phyloP scores from a whole-genome alignment of 2,113 vertebrate species.

The Takifugu bimaculatus region DNA sequence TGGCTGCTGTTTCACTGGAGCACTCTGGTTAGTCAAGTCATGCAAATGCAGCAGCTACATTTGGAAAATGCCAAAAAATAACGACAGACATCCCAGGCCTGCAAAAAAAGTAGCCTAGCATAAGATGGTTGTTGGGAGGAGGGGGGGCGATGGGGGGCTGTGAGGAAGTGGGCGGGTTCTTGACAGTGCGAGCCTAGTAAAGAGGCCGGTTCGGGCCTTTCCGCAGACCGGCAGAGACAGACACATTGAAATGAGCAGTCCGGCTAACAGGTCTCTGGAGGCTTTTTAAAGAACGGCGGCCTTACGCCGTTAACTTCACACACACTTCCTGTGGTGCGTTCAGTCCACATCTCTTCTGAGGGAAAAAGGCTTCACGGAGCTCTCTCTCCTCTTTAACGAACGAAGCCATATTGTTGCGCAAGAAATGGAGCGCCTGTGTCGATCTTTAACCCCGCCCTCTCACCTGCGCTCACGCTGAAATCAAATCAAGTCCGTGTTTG shows the following conservation, averaged over 20 bases:
- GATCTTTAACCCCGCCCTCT: not conserved
- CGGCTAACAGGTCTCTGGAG: constrained; percentile 82
- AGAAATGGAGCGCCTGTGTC: no score
- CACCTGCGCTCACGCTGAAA: constrained; percentile 13
- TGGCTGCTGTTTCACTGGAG: constrained; percentile 41
- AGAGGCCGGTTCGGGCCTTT: constrained; percentile 57
- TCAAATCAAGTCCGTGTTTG: constrained; percentile 25
- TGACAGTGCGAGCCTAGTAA: constrained; percentile 56
- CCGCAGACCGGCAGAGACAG: constrained; percentile 74
- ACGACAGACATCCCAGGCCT: not conserved
- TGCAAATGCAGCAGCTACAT: constrained; percentile 28
- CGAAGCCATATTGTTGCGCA: no score
- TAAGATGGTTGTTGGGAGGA: constrained; percentile 68
- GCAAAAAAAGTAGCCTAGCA: constrained; percentile 63
- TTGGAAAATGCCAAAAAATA: not conserved
- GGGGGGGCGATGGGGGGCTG: constrained; percentile 22
- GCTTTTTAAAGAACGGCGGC: constrained; percentile 78
- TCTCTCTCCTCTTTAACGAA: not conserved
- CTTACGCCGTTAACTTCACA: constrained; percentile 78
- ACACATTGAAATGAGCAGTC: constrained; percentile 81
- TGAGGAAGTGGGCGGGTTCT: not conserved
- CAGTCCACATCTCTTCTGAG: constrained; percentile 33
- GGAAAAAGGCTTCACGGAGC: constrained; percentile 1
- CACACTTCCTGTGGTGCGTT: constrained; percentile 73
- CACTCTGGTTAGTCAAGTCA: constrained; percentile 45